A percentile compares a stretch with the other conserved stretches of the same genome.
Evolutionary conservation across 2,797 vertebrate genomes (phyloP).

Genomic region (Oryzias dopingdopingensis): DNA sequence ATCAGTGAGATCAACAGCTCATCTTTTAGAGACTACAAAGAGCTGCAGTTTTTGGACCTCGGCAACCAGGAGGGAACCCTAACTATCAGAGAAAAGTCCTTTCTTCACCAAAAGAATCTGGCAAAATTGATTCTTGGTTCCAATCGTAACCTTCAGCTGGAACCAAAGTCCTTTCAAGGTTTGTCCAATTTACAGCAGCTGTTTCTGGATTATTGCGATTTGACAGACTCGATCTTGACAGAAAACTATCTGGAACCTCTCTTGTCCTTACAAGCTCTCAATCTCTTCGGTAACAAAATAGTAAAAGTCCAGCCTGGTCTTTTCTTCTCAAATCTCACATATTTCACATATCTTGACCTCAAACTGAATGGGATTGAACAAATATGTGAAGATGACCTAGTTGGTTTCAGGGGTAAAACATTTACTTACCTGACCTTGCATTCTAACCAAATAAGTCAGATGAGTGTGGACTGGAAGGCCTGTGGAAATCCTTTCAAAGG

Average conservation of each 20-base stretch:
- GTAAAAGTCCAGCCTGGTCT: constrained; percentile 71
- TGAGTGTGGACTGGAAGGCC: constrained; percentile 55
- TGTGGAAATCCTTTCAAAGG: constrained; percentile 85
- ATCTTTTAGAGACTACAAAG: constrained; percentile 72
- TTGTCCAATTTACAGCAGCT: constrained; percentile 72
- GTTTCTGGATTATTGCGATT: constrained; percentile 63
- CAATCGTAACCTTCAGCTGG: constrained; percentile 64
- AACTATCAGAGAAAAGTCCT: constrained; percentile 76
- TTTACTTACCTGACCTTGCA: constrained; percentile 74
- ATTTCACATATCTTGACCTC: constrained; percentile 74
- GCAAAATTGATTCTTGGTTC: constrained; percentile 68
- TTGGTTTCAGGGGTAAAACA: constrained; percentile 78
- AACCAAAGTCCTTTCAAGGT: constrained; percentile 79
- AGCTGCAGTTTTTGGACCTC: constrained; percentile 69
- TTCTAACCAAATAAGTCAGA: constrained; percentile 37
- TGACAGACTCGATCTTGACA: constrained; percentile 75
- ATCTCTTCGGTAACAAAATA: constrained; percentile 77
- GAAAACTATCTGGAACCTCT: constrained; percentile 80
- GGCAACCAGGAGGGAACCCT: constrained; percentile 65
- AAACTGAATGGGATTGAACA: constrained; percentile 69
- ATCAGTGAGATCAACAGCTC: constrained; percentile 73
- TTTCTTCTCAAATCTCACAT: constrained; percentile 78
- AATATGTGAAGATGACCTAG: constrained; percentile 82
- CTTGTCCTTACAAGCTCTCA: constrained; percentile 72
- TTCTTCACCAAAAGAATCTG: constrained; percentile 78